Evolutionary conservation across 2,888 invertebrate species (phyloP), one percentile per base, ranked within the genome.

Genomic region (Bellardia pandia): DNA sequence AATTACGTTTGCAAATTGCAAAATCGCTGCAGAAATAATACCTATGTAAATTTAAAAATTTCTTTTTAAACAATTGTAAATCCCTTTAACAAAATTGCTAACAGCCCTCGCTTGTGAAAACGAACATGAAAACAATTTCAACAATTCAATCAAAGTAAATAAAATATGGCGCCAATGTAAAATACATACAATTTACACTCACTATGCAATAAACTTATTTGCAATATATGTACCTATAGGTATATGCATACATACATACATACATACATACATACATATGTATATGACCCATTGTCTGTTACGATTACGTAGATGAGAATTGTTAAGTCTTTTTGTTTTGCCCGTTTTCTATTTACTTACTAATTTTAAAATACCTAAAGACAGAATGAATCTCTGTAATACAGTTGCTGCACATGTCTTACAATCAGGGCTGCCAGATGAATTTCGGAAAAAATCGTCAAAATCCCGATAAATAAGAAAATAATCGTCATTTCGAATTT

Each of bases 161-260:
- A 8, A 74, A 62, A 76, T 60, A 78, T 78, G 78, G 78, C 78
- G 69, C 78, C 78, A 69, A 78, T 48, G 16, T 30, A 60, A 78
- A 42, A 53, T 71, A 53, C 53, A 64, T 53, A 53, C 53, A 71
- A 53, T 33, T 69, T 37, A 76, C 4, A 64, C 8, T 62, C 4
- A 42, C 1, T 37, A 30, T 42, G 33, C 30, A 60, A 40, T 60
- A n/a, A 37, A 23, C 1, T 23, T 23, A 23, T 23, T 23, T 14
- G 5, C n/a, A 45, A 33, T n/a, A 62, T 75, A 37, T 14, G n/a
- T n/a, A 23, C 23, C 23, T 23, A 23, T 23, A 23, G 23, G 23
- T 23, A 23, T 23, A 23, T 23, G 1, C 23, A 23, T 23, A 23
- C 23, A 23, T 23, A 23, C 23, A 23, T 23, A 23, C 1, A 1